These are phyloP conservation scores for Dascyllus trimaculatus DNA, from an alignment of 2,113 vertebrate genomes.

Conservation along the genomic window DNA sequence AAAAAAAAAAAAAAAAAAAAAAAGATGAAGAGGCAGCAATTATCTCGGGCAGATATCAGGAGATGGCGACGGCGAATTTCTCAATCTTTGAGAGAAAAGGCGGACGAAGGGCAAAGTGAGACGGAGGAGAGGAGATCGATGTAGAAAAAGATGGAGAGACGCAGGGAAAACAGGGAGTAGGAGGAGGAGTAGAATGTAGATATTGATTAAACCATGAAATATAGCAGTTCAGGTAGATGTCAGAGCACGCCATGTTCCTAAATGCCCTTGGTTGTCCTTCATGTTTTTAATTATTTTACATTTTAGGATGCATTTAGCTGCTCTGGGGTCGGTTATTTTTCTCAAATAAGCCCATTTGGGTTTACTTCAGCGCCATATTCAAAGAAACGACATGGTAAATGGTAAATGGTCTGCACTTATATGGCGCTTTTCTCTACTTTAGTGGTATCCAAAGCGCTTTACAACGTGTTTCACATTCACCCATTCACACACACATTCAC, in stretches of 20 bases:
- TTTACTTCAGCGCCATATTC: no score
- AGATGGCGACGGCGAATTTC: conserved; percentile 15
- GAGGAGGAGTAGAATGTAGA: conserved; percentile 28
- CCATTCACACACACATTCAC: no score
- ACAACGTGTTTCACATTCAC: no score
- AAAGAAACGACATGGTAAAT: no score
- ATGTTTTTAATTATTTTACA: neutral
- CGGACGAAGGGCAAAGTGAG: conserved; percentile 46
- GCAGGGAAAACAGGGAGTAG: conserved; percentile 4
- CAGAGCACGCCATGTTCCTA: conserved; percentile 2
- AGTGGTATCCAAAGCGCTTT: no score
- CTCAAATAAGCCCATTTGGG: neutral
- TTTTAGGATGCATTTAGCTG: conserved; percentile 1
- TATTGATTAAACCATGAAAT: conserved; percentile 67
- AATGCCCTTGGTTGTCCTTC: conserved; percentile 42
- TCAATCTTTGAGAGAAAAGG: conserved; percentile 45
- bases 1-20: no score
- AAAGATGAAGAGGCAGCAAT: conserved; percentile 34
- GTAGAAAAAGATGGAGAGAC: conserved; percentile 28
- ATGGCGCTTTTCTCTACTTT: no score
- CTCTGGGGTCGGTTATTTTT: neutral
- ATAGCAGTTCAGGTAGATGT: conserved; percentile 37
- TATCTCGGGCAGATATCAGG: conserved; percentile 32
- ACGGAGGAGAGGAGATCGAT: conserved; percentile 33
- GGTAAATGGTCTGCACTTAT: no score